Evolutionary conservation across 1,140 invertebrate genomes (phyloP), one percentile per base, ranked within the genome.

Genomic region (Dermatophagoides farinae): DNA sequence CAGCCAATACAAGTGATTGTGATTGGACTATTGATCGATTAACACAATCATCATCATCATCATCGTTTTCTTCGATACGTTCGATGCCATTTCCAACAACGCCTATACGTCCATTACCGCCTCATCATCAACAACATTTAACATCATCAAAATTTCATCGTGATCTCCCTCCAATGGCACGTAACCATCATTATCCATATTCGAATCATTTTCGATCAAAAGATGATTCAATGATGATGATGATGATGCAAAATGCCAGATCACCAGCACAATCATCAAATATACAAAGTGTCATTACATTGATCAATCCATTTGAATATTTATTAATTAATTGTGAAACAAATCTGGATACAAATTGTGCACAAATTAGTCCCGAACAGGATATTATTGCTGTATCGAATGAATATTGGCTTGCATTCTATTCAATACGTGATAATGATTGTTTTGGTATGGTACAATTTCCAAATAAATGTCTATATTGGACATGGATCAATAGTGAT

Each of bases 301-400:
- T 61, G 6, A 37, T 61, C 57, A 61, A 38, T 60, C 60, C 60
- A 23, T 40, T 40, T n/a, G 52, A 60, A 11, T 20, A 37, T 43
- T 20, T 41, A 20, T n/a, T 61, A 14, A 39, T 61, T 18, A 61
- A 61, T 46, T 61, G 60, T 37, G 61, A 61, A 41, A 61, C 60
- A n/a, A 61, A 39, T 43, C 8, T 16, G 2, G 60, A 61, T 23
- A 61, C n/a, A n/a, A 61, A 38, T 23, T 61, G 60, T 46, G 60
- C 60, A 11, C 60, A 61, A 51, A 61, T 61, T 12, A 43, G 22
- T 31, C 55, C 60, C 2, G 8, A 31, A 22, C 40, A 23, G 16
- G 37, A 61, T 39, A 37, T 61, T 10, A 61, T 61, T 23, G 60
- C 60, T 5, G 52, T 61, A n/a, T 61, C 60, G n/a, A 61, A 61